A percentile compares a stretch with the other conserved stretches of the same genome.
phyloP scores from a whole-genome alignment of 64 coral and sea anemone species.

The Astreopora myriophthalma region DNA sequence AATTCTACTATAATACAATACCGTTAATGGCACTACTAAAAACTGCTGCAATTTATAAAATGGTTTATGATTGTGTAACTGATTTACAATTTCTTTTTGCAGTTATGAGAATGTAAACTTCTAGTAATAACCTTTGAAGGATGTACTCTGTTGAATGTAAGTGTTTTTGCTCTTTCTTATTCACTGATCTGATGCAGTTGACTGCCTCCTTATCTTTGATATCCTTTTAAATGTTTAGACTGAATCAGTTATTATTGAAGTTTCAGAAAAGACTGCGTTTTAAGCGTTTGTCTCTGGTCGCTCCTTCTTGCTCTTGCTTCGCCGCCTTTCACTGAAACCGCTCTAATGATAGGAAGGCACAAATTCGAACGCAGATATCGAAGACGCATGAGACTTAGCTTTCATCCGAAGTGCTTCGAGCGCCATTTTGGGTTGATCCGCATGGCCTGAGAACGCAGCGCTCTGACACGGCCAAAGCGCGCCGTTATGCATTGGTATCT shows the following conservation, averaged over 20 bases:
- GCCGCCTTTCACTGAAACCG: not conserved
- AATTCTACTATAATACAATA: slow-evolving; percentile 6
- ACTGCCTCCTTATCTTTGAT: too few species aligned
- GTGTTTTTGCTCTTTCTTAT: not conserved
- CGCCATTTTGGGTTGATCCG: slow-evolving; percentile 91
- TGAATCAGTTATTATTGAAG: too few species aligned
- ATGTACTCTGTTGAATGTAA: not conserved
- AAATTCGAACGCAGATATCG: slow-evolving; percentile 86
- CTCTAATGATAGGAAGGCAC: slow-evolving; percentile 86
- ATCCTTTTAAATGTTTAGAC: too few species aligned
- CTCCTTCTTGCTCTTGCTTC: not conserved
- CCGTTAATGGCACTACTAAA: not conserved
- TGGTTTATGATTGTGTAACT: not conserved
- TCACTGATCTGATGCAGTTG: not conserved
- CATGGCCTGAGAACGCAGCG: slow-evolving; percentile 38
- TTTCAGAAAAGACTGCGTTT: too few species aligned
- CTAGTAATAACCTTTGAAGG: not conserved
- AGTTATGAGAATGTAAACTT: not conserved
- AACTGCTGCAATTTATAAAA: not conserved
- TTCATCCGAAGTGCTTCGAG: slow-evolving; percentile 91
- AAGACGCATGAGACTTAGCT: slow-evolving; percentile 86
- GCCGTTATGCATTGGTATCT: slow-evolving; percentile 88
- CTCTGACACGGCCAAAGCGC: slow-evolving; percentile 93
- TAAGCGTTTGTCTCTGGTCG: not conserved
- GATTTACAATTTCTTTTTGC: not conserved